phyloP scores from a whole-genome alignment of 1,140 invertebrate genomes.

The Laodelphax striatellus region DNA sequence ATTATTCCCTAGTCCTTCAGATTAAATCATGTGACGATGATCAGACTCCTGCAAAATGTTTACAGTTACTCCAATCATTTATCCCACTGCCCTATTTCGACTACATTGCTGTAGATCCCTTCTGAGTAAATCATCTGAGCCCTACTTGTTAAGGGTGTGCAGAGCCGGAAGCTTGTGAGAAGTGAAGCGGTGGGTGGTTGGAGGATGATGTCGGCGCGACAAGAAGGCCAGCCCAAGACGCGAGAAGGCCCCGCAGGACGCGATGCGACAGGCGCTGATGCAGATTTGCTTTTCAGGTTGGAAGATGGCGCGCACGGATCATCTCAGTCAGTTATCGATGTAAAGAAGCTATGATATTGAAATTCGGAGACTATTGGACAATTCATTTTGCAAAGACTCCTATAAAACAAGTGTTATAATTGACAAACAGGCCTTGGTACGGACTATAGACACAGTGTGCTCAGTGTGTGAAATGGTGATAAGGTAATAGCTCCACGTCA shows the following conservation, averaged over 20 bases:
- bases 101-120: too few relatives aligned
- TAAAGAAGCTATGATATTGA: conserved; percentile 3
- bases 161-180: too few relatives aligned
- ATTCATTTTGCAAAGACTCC: conserved; percentile 1
- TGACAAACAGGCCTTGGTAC: not conserved
- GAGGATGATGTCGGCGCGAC: too few relatives aligned
- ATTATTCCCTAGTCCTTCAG: too few relatives aligned
- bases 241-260: too few relatives aligned
- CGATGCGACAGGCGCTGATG: too few relatives aligned
- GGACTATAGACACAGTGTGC: not conserved
- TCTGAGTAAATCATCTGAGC: too few relatives aligned
- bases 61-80: too few relatives aligned
- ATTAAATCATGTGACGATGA: too few relatives aligned
- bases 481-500: not conserved
- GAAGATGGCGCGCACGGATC: not conserved
- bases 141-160: too few relatives aligned
- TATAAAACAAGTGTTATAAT: not conserved
- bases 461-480: not conserved
- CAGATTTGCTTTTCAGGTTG: not conserved
- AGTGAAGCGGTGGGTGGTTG: not conserved
- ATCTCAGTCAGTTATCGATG: not conserved
- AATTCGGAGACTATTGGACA: not conserved
- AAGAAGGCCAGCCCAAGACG: not conserved
- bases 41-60: too few relatives aligned
- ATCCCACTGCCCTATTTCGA: too few relatives aligned